Conservation (phyloP, 2,113 vertebrate genomes). For the Dipodomys spectabilis region DNA sequence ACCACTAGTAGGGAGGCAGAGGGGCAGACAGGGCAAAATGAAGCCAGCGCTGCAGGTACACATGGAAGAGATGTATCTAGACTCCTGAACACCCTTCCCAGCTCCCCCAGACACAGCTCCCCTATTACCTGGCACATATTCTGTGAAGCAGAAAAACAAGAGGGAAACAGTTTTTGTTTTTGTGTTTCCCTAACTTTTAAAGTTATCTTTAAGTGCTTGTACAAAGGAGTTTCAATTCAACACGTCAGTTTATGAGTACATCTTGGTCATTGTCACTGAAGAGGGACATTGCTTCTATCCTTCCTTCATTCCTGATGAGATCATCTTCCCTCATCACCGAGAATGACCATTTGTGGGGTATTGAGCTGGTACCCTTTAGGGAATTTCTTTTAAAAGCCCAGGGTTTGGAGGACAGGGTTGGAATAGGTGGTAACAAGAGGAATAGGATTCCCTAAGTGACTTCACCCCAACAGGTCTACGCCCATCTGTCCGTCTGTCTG, state of each 20-base stretch:
- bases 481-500: no score
- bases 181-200: no score
- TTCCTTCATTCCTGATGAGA: background rate
- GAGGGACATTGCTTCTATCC: no score
- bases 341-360: background rate
- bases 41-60: background rate
- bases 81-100: background rate
- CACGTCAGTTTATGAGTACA: no score
- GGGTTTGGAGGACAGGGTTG: background rate
- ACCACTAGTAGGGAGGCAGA: slow-evolving; percentile 1
- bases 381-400: background rate
- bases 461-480: background rate
- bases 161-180: background rate
- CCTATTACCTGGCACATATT: background rate
- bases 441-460: background rate
- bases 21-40: background rate
- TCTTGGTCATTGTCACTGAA: no score
- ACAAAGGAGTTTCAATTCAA: no score
- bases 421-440: background rate
- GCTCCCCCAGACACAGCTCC: background rate
- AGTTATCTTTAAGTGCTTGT: no score
- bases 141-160: slow-evolving; percentile 8
- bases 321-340: background rate
- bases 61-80: background rate
- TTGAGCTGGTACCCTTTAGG: no score